Conservation (phyloP, 2,888 invertebrate species). For the Sarcophaga variegata region DNA sequence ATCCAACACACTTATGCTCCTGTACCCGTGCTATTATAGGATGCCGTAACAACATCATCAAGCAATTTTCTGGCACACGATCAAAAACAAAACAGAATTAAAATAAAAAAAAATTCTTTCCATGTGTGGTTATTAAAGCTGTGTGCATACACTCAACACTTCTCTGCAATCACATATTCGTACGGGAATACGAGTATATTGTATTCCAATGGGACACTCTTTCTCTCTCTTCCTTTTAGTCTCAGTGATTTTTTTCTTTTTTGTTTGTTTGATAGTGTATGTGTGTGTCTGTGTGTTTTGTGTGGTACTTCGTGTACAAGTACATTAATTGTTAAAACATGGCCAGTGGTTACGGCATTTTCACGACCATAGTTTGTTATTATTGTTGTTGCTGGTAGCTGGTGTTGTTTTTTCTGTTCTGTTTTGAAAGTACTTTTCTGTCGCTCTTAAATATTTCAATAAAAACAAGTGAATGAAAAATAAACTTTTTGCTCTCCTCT, state of each 20-base stretch:
- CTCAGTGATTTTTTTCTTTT: not conserved
- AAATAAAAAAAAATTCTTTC: not conserved
- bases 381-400: constrained; percentile 20
- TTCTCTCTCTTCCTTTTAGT: no score
- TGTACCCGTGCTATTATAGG: no score
- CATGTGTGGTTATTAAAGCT: not conserved
- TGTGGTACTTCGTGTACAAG: constrained; percentile 5
- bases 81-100: no score
- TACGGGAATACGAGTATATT: not conserved
- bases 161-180: not conserved
- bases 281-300: not conserved
- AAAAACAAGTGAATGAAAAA: constrained; percentile 33
- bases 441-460: constrained; percentile 28
- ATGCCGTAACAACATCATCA: no score
- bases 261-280: not conserved
- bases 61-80: no score
- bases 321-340: constrained; percentile 66
- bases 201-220: not conserved
- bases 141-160: not conserved
- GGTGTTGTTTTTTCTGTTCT: not conserved
- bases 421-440: not conserved
- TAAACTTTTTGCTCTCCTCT: constrained; percentile 17
- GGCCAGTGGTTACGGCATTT: constrained; percentile 56
- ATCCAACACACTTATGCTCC: no score
- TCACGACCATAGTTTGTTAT: constrained; percentile 39